These are phyloP conservation scores for Megalops cyprinoides DNA, from an alignment of 2,797 vertebrate genomes.

Conservation along the genomic window DNA sequence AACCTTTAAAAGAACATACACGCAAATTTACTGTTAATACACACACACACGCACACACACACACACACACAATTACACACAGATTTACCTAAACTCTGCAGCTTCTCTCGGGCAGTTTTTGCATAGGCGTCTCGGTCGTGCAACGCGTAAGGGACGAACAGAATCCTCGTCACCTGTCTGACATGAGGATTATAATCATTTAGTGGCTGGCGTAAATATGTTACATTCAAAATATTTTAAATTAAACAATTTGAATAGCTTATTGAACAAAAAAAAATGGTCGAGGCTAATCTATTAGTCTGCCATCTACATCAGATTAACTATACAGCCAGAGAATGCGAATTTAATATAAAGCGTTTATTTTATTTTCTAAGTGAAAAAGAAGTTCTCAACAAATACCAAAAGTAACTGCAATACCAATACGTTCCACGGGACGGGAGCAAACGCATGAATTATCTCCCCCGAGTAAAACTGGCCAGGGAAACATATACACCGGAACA, in stretches of 20 bases:
- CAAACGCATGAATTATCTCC: background rate
- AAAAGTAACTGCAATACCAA: background rate
- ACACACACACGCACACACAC: no score
- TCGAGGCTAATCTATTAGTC: no score
- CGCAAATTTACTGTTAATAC: background rate
- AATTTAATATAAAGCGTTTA: no score
- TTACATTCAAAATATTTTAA: no score
- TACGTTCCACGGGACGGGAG: background rate
- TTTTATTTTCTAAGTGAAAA: no score
- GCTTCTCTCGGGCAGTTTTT: conserved; percentile 75
- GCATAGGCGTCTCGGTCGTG: conserved; percentile 79
- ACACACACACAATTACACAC: background rate
- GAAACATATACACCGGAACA: background rate
- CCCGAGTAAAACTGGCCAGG: background rate
- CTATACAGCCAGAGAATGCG: no score
- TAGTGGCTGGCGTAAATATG: background rate
- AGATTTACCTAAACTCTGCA: conserved; percentile 74
- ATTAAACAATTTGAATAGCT: background rate
- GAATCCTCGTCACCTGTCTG: conserved; percentile 77
- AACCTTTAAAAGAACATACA: conserved; percentile 65
- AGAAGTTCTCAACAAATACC: background rate
- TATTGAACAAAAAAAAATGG: no score
- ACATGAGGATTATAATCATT: conserved; percentile 26
- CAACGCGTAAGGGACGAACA: conserved; percentile 85
- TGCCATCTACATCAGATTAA: background rate